phyloP scores from a whole-genome alignment of 2,797 vertebrate species.

The Chelmon rostratus region DNA sequence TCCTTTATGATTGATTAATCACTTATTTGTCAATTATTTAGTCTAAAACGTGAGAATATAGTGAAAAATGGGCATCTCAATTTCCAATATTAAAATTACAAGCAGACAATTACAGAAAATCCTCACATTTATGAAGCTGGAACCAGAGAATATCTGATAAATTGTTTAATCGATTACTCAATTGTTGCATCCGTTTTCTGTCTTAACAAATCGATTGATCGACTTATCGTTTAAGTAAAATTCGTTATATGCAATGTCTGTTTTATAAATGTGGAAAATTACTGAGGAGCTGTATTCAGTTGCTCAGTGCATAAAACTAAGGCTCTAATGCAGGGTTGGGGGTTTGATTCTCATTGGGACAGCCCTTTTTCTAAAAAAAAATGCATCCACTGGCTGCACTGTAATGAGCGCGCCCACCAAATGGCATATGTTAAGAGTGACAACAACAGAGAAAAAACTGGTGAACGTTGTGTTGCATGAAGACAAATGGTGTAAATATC shows the following conservation, averaged over 20 bases:
- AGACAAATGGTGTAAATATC: constrained; percentile 82
- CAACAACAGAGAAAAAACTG: constrained; percentile 49
- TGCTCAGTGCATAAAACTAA: neutral
- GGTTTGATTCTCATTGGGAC: constrained; percentile 26
- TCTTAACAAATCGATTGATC: neutral
- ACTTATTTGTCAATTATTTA: neutral
- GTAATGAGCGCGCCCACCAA: constrained; percentile 19
- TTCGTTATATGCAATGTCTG: neutral
- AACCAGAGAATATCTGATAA: too few relatives aligned
- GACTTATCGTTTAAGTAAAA: neutral
- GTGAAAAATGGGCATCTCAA: neutral
- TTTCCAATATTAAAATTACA: constrained; percentile 2
- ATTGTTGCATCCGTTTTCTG: neutral
- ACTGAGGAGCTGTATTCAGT: neutral
- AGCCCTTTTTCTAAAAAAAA: constrained; percentile 12
- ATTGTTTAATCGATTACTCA: neutral
- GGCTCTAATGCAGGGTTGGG: neutral
- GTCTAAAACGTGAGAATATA: neutral
- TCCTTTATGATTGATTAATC: neutral
- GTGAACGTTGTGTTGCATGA: constrained; percentile 62
- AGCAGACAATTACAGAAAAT: neutral
- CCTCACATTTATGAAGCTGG: too few relatives aligned
- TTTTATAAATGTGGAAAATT: too few relatives aligned
- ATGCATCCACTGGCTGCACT: neutral
- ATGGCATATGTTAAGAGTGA: constrained; percentile 58